Conservation (phyloP, 2,113 vertebrate genomes). For the Euleptes europaea region DNA sequence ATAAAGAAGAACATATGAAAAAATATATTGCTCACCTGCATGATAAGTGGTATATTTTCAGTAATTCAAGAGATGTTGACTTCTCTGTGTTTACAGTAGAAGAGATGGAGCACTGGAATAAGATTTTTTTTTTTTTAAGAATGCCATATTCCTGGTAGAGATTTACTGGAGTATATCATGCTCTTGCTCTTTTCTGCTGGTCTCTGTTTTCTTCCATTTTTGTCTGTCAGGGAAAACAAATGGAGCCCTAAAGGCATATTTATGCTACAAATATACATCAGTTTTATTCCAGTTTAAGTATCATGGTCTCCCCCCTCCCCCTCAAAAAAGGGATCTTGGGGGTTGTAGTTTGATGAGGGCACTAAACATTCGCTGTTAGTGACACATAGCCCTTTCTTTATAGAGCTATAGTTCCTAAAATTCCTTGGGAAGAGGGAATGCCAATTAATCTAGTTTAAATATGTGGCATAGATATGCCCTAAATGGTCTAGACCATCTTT, state of each 20-base stretch:
- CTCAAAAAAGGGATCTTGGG: neutral
- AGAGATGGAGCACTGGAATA: too few relatives aligned
- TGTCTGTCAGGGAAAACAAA: neutral
- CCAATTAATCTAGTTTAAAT: neutral
- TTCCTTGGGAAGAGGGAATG: neutral
- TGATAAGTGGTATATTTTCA: neutral
- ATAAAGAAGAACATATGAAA: too few relatives aligned
- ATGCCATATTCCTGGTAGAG: neutral
- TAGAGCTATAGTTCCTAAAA: neutral
- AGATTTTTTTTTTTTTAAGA: too few relatives aligned
- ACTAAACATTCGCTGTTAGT: neutral
- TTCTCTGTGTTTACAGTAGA: neutral
- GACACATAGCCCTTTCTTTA: neutral
- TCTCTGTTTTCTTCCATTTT: neutral
- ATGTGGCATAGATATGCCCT: neutral
- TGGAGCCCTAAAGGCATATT: neutral
- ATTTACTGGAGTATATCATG: neutral
- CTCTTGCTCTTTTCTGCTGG: neutral
- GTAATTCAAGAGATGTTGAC: neutral
- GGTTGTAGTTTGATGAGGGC: neutral
- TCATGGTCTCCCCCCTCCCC: neutral
- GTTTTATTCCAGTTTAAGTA: neutral
- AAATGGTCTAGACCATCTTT: neutral
- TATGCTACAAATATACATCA: neutral
- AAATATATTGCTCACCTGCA: too few relatives aligned